Evolutionary conservation across 2,113 vertebrate species (phyloP).

Genomic region (Ariopsis seemanni): DNA sequence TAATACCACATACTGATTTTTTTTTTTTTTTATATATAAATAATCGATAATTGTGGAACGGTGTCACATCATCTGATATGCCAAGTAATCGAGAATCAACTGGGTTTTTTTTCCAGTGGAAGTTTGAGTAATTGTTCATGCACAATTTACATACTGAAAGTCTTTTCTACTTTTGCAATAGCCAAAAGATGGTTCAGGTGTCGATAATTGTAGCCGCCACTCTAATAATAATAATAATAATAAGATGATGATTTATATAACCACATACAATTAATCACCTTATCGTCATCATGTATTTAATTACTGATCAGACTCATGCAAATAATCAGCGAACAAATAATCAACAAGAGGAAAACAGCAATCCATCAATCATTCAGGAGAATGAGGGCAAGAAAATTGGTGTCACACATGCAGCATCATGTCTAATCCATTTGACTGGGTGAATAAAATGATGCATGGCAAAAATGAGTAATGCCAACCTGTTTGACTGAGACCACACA

Average conservation of each 20-base stretch:
- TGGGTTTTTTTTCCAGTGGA: too few species aligned
- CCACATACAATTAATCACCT: not conserved
- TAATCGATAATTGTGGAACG: too few species aligned
- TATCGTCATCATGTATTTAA: not conserved
- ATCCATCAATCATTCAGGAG: not conserved
- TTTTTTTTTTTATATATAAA: too few species aligned
- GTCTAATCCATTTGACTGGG: not conserved
- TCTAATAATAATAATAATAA: slow-evolving; percentile 8
- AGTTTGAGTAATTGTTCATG: too few species aligned
- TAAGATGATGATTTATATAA: not conserved
- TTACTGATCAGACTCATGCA: not conserved
- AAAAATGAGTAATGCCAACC: slow-evolving; percentile 6
- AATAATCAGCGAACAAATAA: not conserved
- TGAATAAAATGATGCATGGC: not conserved
- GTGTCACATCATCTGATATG: too few species aligned
- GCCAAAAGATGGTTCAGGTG: too few species aligned
- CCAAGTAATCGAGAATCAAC: too few species aligned
- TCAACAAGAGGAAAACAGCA: not conserved
- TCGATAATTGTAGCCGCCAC: too few species aligned
- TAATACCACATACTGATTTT: too few species aligned
- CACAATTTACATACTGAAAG: too few species aligned
- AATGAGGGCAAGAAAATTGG: not conserved
- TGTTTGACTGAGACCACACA: slow-evolving; percentile 21
- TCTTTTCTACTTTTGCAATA: too few species aligned
- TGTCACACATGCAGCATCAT: not conserved